Percentiles rank a stretch among this genome's conserved stretches.
Conservation (phyloP, 2,113 vertebrate species). For the Myanophis thanlyinensis region DNA sequence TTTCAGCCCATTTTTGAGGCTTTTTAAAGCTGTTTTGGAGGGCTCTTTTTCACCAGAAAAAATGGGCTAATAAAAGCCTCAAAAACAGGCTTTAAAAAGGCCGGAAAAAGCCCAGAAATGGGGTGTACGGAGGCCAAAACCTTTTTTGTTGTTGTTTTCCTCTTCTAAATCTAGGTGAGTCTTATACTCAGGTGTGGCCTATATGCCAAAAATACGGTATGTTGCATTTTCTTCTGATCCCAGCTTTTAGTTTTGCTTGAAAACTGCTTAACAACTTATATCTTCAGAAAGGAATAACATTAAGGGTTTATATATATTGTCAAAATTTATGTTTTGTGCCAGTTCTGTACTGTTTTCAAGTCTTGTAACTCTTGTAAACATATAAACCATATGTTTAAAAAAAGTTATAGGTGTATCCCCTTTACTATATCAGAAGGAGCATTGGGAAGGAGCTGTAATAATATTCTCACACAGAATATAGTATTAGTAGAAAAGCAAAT, state of each 20-base stretch:
- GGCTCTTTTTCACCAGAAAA: too few species aligned
- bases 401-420: neutral
- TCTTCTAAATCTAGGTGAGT: too few species aligned
- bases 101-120: too few species aligned
- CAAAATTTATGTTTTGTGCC: slow-evolving; percentile 29
- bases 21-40: too few species aligned
- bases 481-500: neutral
- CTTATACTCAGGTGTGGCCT: too few species aligned
- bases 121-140: too few species aligned
- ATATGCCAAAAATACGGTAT: too few species aligned
- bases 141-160: too few species aligned
- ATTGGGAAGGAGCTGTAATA: neutral
- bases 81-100: too few species aligned
- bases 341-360: slow-evolving; percentile 38
- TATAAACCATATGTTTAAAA: neutral
- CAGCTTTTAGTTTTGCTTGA: neutral
- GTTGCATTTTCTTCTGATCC: neutral
- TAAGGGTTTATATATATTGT: neutral
- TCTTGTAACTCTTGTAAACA: neutral
- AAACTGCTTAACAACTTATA: neutral
- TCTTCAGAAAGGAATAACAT: neutral
- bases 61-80: too few species aligned
- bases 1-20: too few species aligned
- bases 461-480: neutral
- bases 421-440: neutral